phyloP scores from a whole-genome alignment of 2,113 vertebrate genomes.

The Melanostigma gelatinosum region DNA sequence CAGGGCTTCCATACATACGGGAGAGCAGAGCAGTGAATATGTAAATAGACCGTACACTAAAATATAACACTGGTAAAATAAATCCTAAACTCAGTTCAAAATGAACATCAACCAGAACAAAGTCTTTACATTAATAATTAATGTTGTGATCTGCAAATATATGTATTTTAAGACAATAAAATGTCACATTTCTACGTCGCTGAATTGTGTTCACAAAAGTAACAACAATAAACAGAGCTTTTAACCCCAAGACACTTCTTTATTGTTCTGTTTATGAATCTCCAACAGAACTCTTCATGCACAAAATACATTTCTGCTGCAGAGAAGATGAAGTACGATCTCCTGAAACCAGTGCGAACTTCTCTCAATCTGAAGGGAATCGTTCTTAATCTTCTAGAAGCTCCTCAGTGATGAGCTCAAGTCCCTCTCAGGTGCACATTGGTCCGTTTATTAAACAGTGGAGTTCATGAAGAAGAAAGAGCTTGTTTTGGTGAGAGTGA shows the following conservation, averaged over 20 bases:
- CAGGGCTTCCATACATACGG: no score
- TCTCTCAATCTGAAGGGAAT: neutral
- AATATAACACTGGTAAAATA: no score
- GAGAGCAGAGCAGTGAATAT: no score
- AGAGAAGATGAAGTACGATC: conserved; percentile 23
- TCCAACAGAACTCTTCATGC: conserved; percentile 53
- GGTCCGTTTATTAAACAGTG: no score
- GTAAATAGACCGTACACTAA: no score
- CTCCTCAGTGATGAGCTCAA: neutral
- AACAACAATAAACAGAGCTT: conserved; percentile 3
- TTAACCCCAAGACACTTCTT: conserved; percentile 46
- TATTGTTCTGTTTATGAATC: conserved; percentile 58
- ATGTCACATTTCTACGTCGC: neutral
- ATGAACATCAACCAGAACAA: no score
- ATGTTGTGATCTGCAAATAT: no score
- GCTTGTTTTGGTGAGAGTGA: neutral
- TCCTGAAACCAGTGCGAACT: neutral
- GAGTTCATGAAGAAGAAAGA: neutral
- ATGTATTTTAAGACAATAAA: neutral
- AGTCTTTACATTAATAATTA: no score
- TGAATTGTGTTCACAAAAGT: neutral
- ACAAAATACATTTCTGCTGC: conserved; percentile 33
- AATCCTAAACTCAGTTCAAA: no score
- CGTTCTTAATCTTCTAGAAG: neutral
- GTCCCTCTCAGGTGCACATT: no score